Base-by-base conservation (phyloP, 2,797 vertebrate species). In the Oreonectes daqikongensis region DNA sequence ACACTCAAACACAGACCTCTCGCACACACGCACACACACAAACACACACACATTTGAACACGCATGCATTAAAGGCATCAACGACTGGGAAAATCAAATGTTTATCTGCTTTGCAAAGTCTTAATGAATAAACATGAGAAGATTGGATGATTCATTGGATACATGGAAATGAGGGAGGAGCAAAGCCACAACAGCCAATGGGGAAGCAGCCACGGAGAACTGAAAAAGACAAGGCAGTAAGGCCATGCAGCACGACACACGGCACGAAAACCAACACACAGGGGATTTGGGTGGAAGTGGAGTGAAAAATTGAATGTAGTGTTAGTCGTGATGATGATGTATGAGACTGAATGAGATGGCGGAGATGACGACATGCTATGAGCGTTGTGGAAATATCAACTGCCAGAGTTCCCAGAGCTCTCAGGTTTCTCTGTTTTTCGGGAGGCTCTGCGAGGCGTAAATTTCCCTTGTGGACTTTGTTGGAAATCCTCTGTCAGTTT, bases 351-450 rank as follows among this genome's bases (percentile, higher is more conserved):
- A 77, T 65, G 61, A 65, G 55, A 70, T 26, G 57, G 48, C 40
- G 66, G 17, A 40, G 38, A 85, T 89, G 89, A 84, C 92, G 91
- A 91, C 95, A 96, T 96, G 97, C 95, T 95, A 97, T 97, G 96
- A 95, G 93, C 92, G 88, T 88, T 93, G 90, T 91, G 89, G 88
- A 91, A 89, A 93, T 94, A 95, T 95, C 92, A 95, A 94, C 86
- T 82, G 93, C 93, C 91, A 92, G 93, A 94, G 93, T 92, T 95
- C 94, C 92, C 90, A 91, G 89, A 91, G 90, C 90, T 80, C 78
- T 73, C 64, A 53, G 52, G 28, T 65, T 50, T 72, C 78, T 50
- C 35, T 73, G 64, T 77, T 57, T 52, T 64, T 44, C 46, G 22
- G 55, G 38, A 77, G 24, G 42, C 38, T 76, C 55, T 68, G 79